These are phyloP conservation scores for Eilema sororculum DNA, from an alignment of 2,888 invertebrate species.

Conservation along the genomic window DNA sequence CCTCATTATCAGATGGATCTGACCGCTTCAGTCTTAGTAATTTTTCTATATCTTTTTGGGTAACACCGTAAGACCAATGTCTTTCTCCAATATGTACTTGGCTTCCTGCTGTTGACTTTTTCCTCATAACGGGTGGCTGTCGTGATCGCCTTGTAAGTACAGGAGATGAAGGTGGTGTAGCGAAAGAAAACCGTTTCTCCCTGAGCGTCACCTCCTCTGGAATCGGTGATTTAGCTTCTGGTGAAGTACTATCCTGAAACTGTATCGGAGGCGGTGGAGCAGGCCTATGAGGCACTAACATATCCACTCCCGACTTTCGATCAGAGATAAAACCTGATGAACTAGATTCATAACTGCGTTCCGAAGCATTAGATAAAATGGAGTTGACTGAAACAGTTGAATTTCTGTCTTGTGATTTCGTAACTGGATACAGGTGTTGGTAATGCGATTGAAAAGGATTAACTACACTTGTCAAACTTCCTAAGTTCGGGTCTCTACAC, in stretches of 20 bases:
- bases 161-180: slow-evolving; percentile 76
- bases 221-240: slow-evolving; percentile 67
- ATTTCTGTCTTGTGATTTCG: slow-evolving; percentile 77
- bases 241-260: slow-evolving; percentile 69
- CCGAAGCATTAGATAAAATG: slow-evolving; percentile 80
- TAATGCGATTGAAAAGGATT: slow-evolving; percentile 78
- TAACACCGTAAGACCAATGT: slow-evolving; percentile 83
- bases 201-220: slow-evolving; percentile 56
- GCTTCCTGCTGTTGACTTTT: slow-evolving; percentile 73
- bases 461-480: slow-evolving; percentile 77
- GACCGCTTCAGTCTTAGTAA: slow-evolving; percentile 78
- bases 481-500: slow-evolving; percentile 69
- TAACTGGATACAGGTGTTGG: slow-evolving; percentile 74
- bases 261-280: slow-evolving; percentile 82
- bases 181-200: slow-evolving; percentile 73
- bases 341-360: slow-evolving; percentile 81
- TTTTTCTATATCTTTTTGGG: slow-evolving; percentile 81
- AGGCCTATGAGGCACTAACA: slow-evolving; percentile 74
- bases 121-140: slow-evolving; percentile 81
- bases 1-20: slow-evolving; percentile 77
- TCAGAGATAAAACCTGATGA: slow-evolving; percentile 84
- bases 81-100: slow-evolving; percentile 72
- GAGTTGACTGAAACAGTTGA: slow-evolving; percentile 85
- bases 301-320: slow-evolving; percentile 70
- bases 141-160: slow-evolving; percentile 72